phyloP scores from a whole-genome alignment of 1,140 invertebrate species.

The Coptotermes formosanus region DNA sequence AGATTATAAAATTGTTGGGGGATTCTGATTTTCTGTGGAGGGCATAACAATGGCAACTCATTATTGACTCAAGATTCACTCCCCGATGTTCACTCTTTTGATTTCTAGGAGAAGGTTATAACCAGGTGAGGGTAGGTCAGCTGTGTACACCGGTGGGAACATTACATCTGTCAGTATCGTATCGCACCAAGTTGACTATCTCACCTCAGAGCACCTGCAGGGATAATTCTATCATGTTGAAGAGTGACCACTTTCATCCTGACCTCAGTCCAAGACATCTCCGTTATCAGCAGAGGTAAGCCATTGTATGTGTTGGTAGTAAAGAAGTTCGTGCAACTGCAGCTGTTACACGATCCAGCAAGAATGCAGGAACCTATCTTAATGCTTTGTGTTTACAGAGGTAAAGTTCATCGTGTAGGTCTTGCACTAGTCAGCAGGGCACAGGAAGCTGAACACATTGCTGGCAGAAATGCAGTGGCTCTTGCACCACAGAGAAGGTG shows the following conservation, averaged over 20 bases:
- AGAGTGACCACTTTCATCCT: slow-evolving; percentile 85
- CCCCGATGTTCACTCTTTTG: slow-evolving; percentile 1
- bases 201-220: slow-evolving; percentile 73
- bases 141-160: slow-evolving; percentile 80
- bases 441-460: too few species aligned
- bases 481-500: too few species aligned
- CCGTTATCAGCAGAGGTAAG: slow-evolving; percentile 60
- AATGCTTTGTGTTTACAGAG: too few species aligned
- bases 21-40: slow-evolving; percentile 27
- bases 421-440: too few species aligned
- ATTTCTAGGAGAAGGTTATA: slow-evolving; percentile 63
- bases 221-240: slow-evolving; percentile 73
- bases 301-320: too few species aligned
- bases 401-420: too few species aligned
- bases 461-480: too few species aligned
- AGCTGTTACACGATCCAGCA: too few species aligned
- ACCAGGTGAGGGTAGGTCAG: slow-evolving; percentile 76
- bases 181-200: slow-evolving; percentile 86
- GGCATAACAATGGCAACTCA: background rate
- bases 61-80: background rate
- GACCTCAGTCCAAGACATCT: slow-evolving; percentile 69
- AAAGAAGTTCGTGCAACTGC: too few species aligned
- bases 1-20: slow-evolving; percentile 19
- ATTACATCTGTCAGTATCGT: slow-evolving; percentile 73
- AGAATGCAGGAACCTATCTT: too few species aligned